phyloP scores from a whole-genome alignment of 2,888 invertebrate species.

The Agrotis puta region DNA sequence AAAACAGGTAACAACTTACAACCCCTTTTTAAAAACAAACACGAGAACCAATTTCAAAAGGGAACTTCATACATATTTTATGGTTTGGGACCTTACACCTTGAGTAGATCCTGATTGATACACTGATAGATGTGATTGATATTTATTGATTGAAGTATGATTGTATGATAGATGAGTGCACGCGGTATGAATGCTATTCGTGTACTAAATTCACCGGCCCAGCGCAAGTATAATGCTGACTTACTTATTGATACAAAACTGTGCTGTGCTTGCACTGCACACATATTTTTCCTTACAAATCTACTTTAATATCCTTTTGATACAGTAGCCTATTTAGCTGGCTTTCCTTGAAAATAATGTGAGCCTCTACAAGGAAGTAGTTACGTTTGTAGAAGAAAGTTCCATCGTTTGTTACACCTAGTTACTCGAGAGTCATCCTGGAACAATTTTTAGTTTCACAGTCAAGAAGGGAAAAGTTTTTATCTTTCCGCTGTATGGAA shows the following conservation, averaged over 20 bases:
- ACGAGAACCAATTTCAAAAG: constrained; percentile 34
- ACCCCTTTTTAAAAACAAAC: constrained; percentile 13
- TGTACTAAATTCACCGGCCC: too few relatives aligned
- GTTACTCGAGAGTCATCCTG: constrained; percentile 47
- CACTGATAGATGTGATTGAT: too few relatives aligned
- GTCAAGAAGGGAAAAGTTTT: constrained; percentile 48
- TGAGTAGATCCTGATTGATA: too few relatives aligned
- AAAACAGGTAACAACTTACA: neutral
- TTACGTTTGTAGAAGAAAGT: constrained; percentile 52
- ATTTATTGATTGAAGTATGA: too few relatives aligned
- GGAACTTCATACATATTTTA: constrained; percentile 40
- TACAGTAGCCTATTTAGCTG: constrained; percentile 53
- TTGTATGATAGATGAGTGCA: too few relatives aligned
- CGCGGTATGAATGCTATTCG: too few relatives aligned
- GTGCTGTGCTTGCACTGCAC: too few relatives aligned
- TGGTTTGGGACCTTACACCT: too few relatives aligned
- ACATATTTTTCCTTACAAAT: constrained; percentile 42
- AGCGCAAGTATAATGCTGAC: too few relatives aligned
- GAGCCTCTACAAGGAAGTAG: constrained; percentile 40
- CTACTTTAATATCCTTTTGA: constrained; percentile 51
- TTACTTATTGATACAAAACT: too few relatives aligned
- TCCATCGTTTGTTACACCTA: constrained; percentile 55
- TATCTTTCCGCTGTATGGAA: constrained; percentile 36
- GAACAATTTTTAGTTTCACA: constrained; percentile 52
- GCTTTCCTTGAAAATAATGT: constrained; percentile 49